These are phyloP conservation scores for Amniataba percoides DNA, from an alignment of 2,797 vertebrate species.

Conservation along the genomic window DNA sequence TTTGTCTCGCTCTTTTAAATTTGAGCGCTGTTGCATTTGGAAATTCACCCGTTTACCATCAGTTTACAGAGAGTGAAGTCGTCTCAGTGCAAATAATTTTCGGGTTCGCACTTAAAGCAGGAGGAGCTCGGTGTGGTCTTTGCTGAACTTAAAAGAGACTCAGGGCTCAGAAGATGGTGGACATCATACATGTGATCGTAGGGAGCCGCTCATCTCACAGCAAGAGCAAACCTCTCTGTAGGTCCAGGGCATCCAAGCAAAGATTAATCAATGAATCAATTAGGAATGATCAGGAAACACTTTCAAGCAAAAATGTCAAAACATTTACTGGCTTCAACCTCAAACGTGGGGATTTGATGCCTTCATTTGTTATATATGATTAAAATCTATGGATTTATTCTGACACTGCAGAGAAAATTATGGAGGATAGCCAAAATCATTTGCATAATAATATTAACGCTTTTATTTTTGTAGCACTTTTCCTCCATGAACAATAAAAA, in stretches of 20 bases:
- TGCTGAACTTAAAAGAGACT: not conserved
- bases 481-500: too few species aligned
- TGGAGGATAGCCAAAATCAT: not conserved
- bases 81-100: not conserved
- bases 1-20: constrained; percentile 19
- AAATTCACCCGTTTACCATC: constrained; percentile 11
- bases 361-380: not conserved
- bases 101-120: not conserved
- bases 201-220: not conserved
- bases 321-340: not conserved
- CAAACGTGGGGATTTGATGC: not conserved
- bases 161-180: not conserved
- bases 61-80: not conserved
- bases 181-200: not conserved
- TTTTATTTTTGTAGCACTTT: too few species aligned
- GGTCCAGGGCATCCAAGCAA: not conserved
- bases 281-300: not conserved
- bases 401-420: not conserved
- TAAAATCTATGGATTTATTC: not conserved
- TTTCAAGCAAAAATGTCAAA: not conserved
- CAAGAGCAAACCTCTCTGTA: not conserved
- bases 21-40: constrained; percentile 1
- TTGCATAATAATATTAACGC: not conserved
- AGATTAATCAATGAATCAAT: not conserved
- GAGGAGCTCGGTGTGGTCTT: not conserved